Percentiles rank a stretch among this genome's conserved stretches.
Conservation (phyloP, 2,113 vertebrate species). For the Chelonoidis abingdonii region DNA sequence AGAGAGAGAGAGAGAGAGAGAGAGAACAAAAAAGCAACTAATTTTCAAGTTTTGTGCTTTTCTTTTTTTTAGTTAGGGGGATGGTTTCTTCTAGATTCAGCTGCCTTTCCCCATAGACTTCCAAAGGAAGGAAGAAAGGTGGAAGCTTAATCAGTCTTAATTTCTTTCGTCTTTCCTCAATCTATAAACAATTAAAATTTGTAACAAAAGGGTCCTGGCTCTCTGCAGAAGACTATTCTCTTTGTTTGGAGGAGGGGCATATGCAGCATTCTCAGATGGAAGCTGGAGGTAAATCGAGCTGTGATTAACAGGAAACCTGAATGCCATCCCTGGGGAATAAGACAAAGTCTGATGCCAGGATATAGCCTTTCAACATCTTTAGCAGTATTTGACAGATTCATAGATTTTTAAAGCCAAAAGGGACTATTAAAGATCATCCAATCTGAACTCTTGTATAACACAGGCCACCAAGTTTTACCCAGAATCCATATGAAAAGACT, state of each 20-base stretch:
- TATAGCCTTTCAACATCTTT: background rate
- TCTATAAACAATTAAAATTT: background rate
- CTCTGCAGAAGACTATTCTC: background rate
- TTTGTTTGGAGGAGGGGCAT: background rate
- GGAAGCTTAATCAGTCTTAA: background rate
- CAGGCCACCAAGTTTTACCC: background rate
- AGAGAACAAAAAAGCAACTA: background rate
- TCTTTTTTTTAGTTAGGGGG: background rate
- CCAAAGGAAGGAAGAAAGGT: background rate
- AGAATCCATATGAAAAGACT: background rate
- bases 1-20: no score
- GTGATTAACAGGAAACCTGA: background rate
- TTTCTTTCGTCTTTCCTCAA: background rate
- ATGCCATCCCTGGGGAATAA: no score
- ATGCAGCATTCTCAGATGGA: background rate
- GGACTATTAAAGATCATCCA: background rate
- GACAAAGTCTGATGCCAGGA: background rate
- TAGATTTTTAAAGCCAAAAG: background rate
- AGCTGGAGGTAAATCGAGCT: background rate
- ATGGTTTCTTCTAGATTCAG: background rate
- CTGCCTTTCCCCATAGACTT: background rate
- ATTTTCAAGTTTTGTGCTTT: no score
- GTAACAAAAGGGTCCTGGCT: background rate
- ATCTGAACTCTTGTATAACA: background rate
- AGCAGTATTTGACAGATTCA: background rate